Base-by-base conservation (phyloP, 2,797 vertebrate genomes). In the Enteromius radiatus region DNA sequence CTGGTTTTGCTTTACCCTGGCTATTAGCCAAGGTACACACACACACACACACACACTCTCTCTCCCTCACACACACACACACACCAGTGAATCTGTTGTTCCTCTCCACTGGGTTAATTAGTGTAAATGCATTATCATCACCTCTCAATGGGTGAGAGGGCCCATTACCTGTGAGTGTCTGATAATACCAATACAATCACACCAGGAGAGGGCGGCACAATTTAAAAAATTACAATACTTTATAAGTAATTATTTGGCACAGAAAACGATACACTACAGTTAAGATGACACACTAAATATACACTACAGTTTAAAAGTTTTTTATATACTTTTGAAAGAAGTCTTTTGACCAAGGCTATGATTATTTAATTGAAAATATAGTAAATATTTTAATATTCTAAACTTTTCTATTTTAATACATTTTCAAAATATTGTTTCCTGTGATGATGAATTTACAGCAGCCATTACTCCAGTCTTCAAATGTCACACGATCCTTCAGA, bases 1-100 rank as follows among this genome's bases (percentile, higher is more conserved):
- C 59, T 80, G 73, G 21, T 63, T 83, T 81, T 83, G 75, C 80
- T 86, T 83, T 80, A 84, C 74, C 47, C 75, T 84, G 84, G 84
- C 78, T 21, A 15, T 28, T 23, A 47, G 74, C 83, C 86, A 86
- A 74, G 4, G 47, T 67, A 21, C 41, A 26, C 77, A 14, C 41
- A 33, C 63, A 0, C 33, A 21, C 41, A 26, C 77, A 14, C 41
- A 33, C 63, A 0, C 33, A 68, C 76, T 33, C 64, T 5, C 8
- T 21, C 49, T 17, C 49, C 17, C 43, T 45, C 43, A 45, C 12
- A 45, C 11, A 41, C 41, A 65, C 41, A 41, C 15, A 45, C 49
- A 63, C 68, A 31, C 59, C 23, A 73, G 17, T 69, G 5, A 69
- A 31, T 45, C 52, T 33, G n/a, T 26, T n/a, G 56, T 68, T 71